These are phyloP conservation scores for Hafferia zeledoni DNA, from an alignment of 2,797 vertebrate genomes.

Conservation along the genomic window DNA sequence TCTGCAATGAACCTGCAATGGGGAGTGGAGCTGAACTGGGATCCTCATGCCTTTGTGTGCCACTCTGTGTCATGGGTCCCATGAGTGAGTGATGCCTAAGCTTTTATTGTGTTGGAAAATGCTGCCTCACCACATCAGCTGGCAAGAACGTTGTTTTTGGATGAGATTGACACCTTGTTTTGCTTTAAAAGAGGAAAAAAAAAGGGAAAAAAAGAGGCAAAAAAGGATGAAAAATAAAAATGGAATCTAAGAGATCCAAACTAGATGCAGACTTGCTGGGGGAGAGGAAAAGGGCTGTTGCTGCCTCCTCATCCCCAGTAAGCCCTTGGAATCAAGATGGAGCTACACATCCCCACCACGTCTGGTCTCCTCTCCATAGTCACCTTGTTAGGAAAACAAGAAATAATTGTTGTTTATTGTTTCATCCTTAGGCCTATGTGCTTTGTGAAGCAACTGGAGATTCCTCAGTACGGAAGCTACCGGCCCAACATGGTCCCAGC, in stretches of 20 bases:
- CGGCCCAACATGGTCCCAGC: conserved; percentile 87
- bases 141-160: neutral
- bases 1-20: neutral
- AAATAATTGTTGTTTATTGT: neutral
- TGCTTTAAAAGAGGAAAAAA: neutral
- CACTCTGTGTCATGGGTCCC: neutral
- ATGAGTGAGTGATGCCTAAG: neutral
- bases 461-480: conserved; percentile 92
- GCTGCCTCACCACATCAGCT: neutral
- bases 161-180: fast-evolving
- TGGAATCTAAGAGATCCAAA: neutral
- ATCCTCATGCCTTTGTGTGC: fast-evolving
- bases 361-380: neutral
- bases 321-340: neutral
- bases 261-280: neutral
- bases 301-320: neutral
- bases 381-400: fast-evolving
- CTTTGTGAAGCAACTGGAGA: conserved; percentile 97
- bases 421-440: conserved; percentile 90
- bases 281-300: neutral
- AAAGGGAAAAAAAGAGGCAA: fast-evolving
- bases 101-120: neutral
- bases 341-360: fast-evolving
- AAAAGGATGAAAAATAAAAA: neutral
- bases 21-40: neutral